These are phyloP conservation scores for Escarpia spicata DNA, from an alignment of 2,888 invertebrate species.

Conservation along the genomic window DNA sequence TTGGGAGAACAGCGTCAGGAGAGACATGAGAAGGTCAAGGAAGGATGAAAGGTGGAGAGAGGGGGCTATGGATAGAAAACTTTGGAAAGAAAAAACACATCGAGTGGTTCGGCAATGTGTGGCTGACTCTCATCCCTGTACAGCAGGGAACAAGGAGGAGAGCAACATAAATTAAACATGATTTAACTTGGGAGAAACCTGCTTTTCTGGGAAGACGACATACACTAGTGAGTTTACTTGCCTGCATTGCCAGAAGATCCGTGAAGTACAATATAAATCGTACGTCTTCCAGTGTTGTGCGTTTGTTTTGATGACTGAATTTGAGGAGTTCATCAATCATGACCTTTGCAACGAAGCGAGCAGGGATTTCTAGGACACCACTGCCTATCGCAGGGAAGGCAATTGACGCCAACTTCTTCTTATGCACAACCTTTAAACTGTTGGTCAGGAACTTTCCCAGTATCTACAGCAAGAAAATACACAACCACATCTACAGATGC, in stretches of 20 bases:
- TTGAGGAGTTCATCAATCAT: slow-evolving; percentile 19
- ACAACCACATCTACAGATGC: too few relatives aligned
- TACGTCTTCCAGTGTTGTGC: slow-evolving; percentile 41
- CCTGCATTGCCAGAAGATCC: slow-evolving; percentile 33
- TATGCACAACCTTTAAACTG: slow-evolving; percentile 41
- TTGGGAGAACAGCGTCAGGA: too few relatives aligned
- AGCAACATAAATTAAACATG: too few relatives aligned
- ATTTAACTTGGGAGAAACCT: too few relatives aligned
- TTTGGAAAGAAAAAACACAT: too few relatives aligned
- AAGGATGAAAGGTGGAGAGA: too few relatives aligned
- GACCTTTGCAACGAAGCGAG: not conserved
- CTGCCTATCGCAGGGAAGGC: slow-evolving; percentile 55
- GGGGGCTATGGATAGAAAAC: too few relatives aligned
- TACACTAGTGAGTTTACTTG: not conserved
- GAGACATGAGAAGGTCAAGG: too few relatives aligned
- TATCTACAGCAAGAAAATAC: slow-evolving; percentile 35
- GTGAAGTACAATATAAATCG: slow-evolving; percentile 45
- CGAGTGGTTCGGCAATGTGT: too few relatives aligned
- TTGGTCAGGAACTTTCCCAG: slow-evolving; percentile 44
- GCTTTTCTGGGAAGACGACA: not conserved
- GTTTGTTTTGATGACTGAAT: slow-evolving; percentile 41
- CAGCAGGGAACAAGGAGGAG: too few relatives aligned
- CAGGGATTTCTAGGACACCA: slow-evolving; percentile 47
- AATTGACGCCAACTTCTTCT: slow-evolving; percentile 40
- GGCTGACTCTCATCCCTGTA: too few relatives aligned